Conservation (phyloP, 2,797 vertebrate species). For the Channallabes apus region DNA sequence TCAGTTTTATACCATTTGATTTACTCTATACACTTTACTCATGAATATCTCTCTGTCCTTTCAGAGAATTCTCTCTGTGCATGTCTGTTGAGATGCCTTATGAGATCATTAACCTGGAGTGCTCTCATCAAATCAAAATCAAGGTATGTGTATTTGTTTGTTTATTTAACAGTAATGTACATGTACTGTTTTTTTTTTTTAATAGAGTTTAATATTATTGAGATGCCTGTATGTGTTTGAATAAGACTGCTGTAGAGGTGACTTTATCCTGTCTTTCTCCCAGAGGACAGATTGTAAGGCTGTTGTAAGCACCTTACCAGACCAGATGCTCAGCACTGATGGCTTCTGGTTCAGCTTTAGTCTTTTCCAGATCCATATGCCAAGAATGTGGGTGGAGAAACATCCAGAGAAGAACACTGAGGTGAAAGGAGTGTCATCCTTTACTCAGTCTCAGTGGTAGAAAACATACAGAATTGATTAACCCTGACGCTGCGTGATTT, state of each 20-base stretch:
- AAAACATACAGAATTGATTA: neutral
- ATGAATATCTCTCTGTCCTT: neutral
- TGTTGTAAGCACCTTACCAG: constrained; percentile 76
- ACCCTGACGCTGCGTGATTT: neutral
- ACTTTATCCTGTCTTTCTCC: constrained; percentile 14
- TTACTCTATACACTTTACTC: neutral
- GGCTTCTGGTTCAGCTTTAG: constrained; percentile 77
- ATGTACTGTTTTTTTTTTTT: neutral
- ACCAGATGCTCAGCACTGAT: constrained; percentile 68
- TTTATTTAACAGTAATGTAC: neutral
- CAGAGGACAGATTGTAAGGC: constrained; percentile 82
- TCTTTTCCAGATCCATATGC: constrained; percentile 75
- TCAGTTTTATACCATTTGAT: neutral
- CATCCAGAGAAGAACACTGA: constrained; percentile 83
- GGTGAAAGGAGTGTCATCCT: constrained; percentile 61
- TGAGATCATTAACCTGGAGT: constrained; percentile 70
- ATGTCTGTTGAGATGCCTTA: constrained; percentile 82
- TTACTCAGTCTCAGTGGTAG: neutral
- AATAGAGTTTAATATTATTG: neutral
- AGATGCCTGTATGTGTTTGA: constrained; percentile 6
- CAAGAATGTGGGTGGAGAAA: constrained; percentile 88
- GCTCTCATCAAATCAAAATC: constrained; percentile 76
- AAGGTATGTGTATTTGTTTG: constrained; percentile 72
- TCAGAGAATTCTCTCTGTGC: constrained; percentile 75
- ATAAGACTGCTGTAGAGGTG: constrained; percentile 21